Percentiles rank a stretch among this genome's conserved stretches.
phyloP scores from a whole-genome alignment of 2,888 invertebrate genomes.

The Leptodirus hochenwartii region DNA sequence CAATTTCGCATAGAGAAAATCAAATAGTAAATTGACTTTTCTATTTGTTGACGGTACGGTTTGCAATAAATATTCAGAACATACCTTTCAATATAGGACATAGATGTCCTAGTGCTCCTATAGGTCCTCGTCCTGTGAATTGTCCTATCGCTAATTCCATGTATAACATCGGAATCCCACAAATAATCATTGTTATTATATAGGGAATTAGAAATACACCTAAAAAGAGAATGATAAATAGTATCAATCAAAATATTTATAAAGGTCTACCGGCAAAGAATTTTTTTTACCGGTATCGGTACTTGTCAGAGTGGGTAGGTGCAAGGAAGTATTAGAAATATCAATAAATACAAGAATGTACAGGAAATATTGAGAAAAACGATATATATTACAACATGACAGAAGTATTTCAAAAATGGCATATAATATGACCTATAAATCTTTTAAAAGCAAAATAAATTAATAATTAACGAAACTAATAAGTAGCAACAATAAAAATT shows the following conservation, averaged over 20 bases:
- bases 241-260: slow-evolving; percentile 2
- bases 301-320: neutral
- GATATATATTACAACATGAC: too few species aligned
- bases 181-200: slow-evolving; percentile 75
- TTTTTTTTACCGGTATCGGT: slow-evolving; percentile 2
- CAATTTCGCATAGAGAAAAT: too few species aligned
- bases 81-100: slow-evolving; percentile 86
- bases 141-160: slow-evolving; percentile 90
- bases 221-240: slow-evolving; percentile 28
- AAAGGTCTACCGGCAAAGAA: neutral
- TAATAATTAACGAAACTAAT: too few species aligned
- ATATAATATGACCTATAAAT: too few species aligned
- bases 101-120: slow-evolving; percentile 77
- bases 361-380: too few species aligned
- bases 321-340: too few species aligned
- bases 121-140: slow-evolving; percentile 81
- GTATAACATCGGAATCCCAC: slow-evolving; percentile 82
- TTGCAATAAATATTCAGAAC: neutral
- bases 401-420: too few species aligned
- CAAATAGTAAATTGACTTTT: too few species aligned
- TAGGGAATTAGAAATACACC: slow-evolving; percentile 92
- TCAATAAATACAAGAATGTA: neutral
- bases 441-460: too few species aligned
- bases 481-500: too few species aligned
- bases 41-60: too few species aligned